Evolutionary conservation across 2,888 invertebrate genomes (phyloP), one percentile per base, ranked within the genome.

Genomic region (Calameuta idolon): DNA sequence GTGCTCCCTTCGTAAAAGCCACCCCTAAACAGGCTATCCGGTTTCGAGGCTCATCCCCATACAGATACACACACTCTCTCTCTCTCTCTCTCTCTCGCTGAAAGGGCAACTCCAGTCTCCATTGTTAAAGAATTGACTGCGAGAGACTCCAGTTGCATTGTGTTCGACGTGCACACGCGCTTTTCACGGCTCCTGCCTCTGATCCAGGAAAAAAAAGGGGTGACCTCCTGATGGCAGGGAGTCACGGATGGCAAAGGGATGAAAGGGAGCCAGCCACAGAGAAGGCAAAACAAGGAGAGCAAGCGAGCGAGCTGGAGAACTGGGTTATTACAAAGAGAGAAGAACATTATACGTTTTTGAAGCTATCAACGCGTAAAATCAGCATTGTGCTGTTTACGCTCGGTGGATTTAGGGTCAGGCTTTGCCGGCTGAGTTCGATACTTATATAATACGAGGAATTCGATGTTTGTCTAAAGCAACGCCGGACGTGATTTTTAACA

Each of bases 71-170:
- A 4, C 33, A 3, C 12, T 34, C 34, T 3, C 12, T 12, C 35
- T 35, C 69, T 31, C 68, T 75, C 37, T 69, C 31, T 37, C 35
- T 69, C 9, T 74, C 71, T 71, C 71, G 12, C 12, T 33, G 31
- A 9, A 71, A 34, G 82, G 81, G 78, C 82, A 82, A 83, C 79
- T 69, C 76, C 69, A 69, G 74, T 78, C 78, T 81, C 75, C 84
- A 89, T 89, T 90, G 89, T 89, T 82, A 84, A 69, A 77, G 85
- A 89, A 89, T 88, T 88, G 89, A 90, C 90, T 89, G 87, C 85
- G 83, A 85, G 81, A 83, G 81, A 83, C 78, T 79, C 30, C n/a
- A 34, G 69, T n/a, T 68, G 55, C 75, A 77, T 75, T 69, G 76
- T 79, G 77, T 77, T 75, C 78, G 75, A 73, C 76, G 75, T 74